Evolutionary conservation across 2,113 vertebrate genomes (phyloP).

Genomic region (Erythrocercus mccallii): DNA sequence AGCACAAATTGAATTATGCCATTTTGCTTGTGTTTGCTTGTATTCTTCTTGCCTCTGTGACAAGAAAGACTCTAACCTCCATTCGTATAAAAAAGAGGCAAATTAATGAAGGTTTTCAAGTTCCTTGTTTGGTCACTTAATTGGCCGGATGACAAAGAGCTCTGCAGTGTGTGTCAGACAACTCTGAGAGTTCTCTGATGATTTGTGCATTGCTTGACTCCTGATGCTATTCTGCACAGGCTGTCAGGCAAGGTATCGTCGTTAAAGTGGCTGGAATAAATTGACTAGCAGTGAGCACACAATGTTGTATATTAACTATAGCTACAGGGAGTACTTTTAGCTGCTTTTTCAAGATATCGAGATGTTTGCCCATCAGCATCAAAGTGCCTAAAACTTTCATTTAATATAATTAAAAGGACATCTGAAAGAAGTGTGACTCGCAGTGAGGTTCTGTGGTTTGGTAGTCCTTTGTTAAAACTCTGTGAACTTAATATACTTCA

Average conservation of each 20-base stretch:
- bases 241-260: constrained; percentile 60
- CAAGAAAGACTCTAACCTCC: constrained; percentile 57
- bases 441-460: constrained; percentile 44
- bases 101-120: constrained; percentile 75
- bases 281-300: constrained; percentile 64
- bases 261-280: constrained; percentile 77
- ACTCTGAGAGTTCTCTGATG: constrained; percentile 69
- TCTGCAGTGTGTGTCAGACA: constrained; percentile 68
- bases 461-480: constrained; percentile 73
- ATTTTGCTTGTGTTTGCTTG: constrained; percentile 6
- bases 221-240: constrained; percentile 55
- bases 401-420: constrained; percentile 77
- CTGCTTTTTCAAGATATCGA: constrained; percentile 60
- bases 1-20: constrained; percentile 63
- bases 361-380: constrained; percentile 70
- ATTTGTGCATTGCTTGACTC: constrained; percentile 63
- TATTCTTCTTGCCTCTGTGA: constrained; percentile 10
- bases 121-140: constrained; percentile 76
- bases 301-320: constrained; percentile 65
- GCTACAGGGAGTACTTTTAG: constrained; percentile 72
- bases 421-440: constrained; percentile 70
- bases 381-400: constrained; percentile 70
- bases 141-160: constrained; percentile 75
- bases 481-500: constrained; percentile 76
- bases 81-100: constrained; percentile 58